Evolutionary conservation across 2,888 invertebrate genomes (phyloP).

Genomic region (Chydorus sphaericus): DNA sequence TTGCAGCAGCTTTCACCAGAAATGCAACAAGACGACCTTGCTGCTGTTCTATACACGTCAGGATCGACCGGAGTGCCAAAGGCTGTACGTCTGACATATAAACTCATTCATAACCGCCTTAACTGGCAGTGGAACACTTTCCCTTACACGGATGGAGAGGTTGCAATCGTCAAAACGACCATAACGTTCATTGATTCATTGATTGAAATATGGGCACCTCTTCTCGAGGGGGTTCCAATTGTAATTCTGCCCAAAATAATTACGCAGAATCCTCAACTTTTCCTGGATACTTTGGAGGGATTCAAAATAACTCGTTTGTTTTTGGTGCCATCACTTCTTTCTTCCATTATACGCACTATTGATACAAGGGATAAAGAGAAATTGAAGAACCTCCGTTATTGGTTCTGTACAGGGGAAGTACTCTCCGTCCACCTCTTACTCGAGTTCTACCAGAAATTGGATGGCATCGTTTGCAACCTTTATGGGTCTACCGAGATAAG

Average conservation of each 20-base stretch:
- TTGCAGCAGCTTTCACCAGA: too few relatives aligned
- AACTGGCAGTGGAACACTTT: conserved; percentile 79
- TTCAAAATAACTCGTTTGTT: conserved; percentile 66
- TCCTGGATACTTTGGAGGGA: conserved; percentile 50
- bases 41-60: conserved; percentile 66
- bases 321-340: conserved; percentile 60
- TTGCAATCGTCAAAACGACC: conserved; percentile 77
- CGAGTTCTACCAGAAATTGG: conserved; percentile 50
- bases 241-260: conserved; percentile 55
- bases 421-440: conserved; percentile 51
- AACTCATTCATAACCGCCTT: conserved; percentile 62
- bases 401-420: conserved; percentile 80
- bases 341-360: neutral
- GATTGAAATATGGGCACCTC: conserved; percentile 72
- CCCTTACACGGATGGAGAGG: conserved; percentile 53
- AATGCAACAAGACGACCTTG: conserved; percentile 37
- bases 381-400: conserved; percentile 47
- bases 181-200: conserved; percentile 83
- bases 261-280: conserved; percentile 61
- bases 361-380: neutral
- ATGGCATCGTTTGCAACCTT: conserved; percentile 61
- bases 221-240: conserved; percentile 55
- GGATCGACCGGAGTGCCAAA: conserved; percentile 82
- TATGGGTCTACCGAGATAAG: conserved; percentile 85
- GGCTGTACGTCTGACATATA: conserved; percentile 67